Conservation (phyloP, 2,888 invertebrate species). For the Agonum fuliginosum region DNA sequence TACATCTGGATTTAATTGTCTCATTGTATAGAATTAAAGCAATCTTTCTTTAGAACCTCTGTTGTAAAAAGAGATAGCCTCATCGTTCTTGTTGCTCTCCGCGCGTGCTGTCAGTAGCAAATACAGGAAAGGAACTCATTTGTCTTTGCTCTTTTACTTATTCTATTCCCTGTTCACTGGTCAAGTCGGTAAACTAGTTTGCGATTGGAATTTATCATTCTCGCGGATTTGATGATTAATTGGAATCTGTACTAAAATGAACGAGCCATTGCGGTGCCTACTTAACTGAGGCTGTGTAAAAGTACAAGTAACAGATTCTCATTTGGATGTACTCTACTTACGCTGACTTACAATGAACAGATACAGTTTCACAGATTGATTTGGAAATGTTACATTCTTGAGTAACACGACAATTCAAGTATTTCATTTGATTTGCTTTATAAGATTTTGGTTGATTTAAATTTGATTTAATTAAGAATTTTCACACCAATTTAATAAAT, state of each 20-base stretch:
- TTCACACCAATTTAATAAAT: no score
- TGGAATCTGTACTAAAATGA: not conserved
- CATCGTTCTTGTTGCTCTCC: no score
- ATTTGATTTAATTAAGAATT: no score
- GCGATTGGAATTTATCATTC: conserved; percentile 3
- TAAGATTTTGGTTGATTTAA: no score
- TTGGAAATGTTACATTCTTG: no score
- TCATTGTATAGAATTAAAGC: no score
- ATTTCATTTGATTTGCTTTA: no score
- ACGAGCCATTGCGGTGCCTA: not conserved
- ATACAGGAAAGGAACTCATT: conserved; percentile 1
- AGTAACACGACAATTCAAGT: no score
- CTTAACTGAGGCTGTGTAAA: not conserved
- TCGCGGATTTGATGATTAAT: not conserved
- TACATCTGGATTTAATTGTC: no score
- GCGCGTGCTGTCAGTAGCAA: conserved; percentile 13
- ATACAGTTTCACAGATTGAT: no score
- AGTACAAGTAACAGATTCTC: conserved; percentile 26
- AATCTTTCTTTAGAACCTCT: no score
- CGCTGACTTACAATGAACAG: not conserved
- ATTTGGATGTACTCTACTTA: conserved; percentile 8
- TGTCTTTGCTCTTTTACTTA: not conserved
- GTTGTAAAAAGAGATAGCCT: no score
- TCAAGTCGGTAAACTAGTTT: conserved; percentile 5
- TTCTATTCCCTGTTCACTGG: not conserved